Base-by-base conservation (phyloP, 2,888 invertebrate genomes). In the Aquatica leii region DNA sequence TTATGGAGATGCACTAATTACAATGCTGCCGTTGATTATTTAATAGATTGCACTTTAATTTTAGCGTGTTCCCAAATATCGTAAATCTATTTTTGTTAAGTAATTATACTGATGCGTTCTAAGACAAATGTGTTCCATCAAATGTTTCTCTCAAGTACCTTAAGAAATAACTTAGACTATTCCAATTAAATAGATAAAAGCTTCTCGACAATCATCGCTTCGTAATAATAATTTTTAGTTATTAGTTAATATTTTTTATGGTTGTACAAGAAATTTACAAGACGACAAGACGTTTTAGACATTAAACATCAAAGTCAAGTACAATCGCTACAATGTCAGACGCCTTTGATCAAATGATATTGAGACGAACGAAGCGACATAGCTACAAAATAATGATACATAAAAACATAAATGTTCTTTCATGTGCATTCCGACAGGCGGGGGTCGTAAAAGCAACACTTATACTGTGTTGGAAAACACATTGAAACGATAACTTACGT, bases 401-500 rank as follows among this genome's bases (percentile, higher is more conserved):
- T 77, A 78, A 78, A 24, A 78, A 77, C 74, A 74, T 74, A 76
- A 77, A 74, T 74, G 75, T 74, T 76, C 73, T 76, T 78, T 78
- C 77, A 77, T 76, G 76, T 71, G 72, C 73, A 73, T 74, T 73
- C 76, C 72, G 73, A 67, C 72, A 70, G 71, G 70, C 69, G 70
- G 69, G 66, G 71, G 69, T 78, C 78, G 76, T 77, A 78, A 78
- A 78, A 78, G 63, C 69, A 71, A 73, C 74, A 72, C 73, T 69
- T 71, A 69, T 67, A 72, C 73, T 71, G 74, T 71, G 74, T 71
- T 71, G 69, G 65, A 69, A 69, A 71, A 73, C 78, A 79, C 76
- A 76, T 75, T 77, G 80, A 76, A 78, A 77, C 78, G 67, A 80
- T 79, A 79, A 77, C 73, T 80, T 77, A 70, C 65, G 55, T 67